A percentile compares a stretch with the other conserved stretches of the same genome.
Conservation (phyloP, 1,140 invertebrate species). For the Babylonia areolata region DNA sequence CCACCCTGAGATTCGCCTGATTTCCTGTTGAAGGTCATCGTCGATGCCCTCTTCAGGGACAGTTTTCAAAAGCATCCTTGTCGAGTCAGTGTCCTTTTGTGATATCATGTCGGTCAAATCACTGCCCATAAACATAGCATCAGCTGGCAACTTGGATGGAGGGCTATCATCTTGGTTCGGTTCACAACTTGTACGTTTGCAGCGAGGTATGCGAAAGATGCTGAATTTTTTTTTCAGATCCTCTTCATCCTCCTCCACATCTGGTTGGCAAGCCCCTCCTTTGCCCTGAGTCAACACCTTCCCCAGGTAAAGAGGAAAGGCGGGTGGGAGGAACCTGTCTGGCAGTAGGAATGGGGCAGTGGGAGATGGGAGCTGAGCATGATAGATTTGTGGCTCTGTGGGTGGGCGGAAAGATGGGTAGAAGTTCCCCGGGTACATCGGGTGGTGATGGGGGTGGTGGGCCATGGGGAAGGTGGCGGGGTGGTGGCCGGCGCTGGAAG, state of each 20-base stretch:
- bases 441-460: constrained; percentile 44
- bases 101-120: not conserved
- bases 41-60: constrained; percentile 23
- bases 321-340: not conserved
- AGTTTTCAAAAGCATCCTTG: not conserved
- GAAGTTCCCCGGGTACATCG: constrained; percentile 50
- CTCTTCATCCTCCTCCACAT: constrained; percentile 34
- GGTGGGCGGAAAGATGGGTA: constrained; percentile 48
- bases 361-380: constrained; percentile 38
- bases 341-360: constrained; percentile 31
- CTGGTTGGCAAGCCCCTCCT: not conserved
- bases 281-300: not conserved
- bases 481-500: constrained; percentile 38
- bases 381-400: constrained; percentile 51
- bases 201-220: constrained; percentile 26
- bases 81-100: constrained; percentile 3
- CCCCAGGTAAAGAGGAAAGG: not conserved
- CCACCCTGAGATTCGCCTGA: constrained; percentile 25
- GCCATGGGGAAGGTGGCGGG: constrained; percentile 44
- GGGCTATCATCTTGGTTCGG: not conserved
- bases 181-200: not conserved
- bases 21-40: constrained; percentile 38
- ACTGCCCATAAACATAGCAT: not conserved
- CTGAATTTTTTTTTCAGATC: constrained; percentile 32
- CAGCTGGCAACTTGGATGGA: not conserved